Conservation (phyloP, 1,140 invertebrate genomes). For the Drosophila sproati region DNA sequence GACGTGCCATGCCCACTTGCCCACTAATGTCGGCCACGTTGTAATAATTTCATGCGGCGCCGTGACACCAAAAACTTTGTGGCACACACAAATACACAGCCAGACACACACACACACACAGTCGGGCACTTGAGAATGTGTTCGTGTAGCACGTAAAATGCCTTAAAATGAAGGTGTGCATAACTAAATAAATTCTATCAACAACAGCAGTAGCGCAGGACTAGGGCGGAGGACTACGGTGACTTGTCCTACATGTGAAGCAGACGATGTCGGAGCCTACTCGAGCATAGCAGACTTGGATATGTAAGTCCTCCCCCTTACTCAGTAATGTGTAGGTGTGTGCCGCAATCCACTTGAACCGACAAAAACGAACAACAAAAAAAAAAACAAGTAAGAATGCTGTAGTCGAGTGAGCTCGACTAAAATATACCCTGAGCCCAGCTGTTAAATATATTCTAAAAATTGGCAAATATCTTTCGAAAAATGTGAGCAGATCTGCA, state of each 20-base stretch:
- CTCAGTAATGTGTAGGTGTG: slow-evolving; percentile 5
- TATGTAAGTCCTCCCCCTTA: background rate
- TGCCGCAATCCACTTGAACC: slow-evolving; percentile 41
- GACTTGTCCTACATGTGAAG: slow-evolving; percentile 53
- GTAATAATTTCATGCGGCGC: slow-evolving; percentile 27
- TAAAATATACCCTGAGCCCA: no score
- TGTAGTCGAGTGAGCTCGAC: no score
- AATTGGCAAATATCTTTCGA: no score
- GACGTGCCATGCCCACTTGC: slow-evolving; percentile 21
- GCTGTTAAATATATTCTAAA: no score
- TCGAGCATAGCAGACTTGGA: slow-evolving; percentile 31
- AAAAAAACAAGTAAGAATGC: background rate
- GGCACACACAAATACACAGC: slow-evolving; percentile 21
- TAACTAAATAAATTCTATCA: slow-evolving; percentile 83
- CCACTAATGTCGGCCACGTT: slow-evolving; percentile 1
- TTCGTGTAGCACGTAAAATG: slow-evolving; percentile 75
- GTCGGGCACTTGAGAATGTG: slow-evolving; percentile 61
- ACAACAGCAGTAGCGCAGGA: slow-evolving; percentile 39
- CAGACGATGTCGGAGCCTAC: slow-evolving; percentile 38
- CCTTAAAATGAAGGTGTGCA: slow-evolving; percentile 79
- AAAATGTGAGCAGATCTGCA: no score
- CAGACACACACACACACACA: slow-evolving; percentile 13
- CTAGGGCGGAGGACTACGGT: background rate
- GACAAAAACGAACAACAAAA: slow-evolving; percentile 17
- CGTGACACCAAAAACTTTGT: slow-evolving; percentile 47